Evolutionary conservation across 2,113 vertebrate genomes (phyloP), one percentile per base, ranked within the genome.

Genomic region (Choloepus hoffmanni): DNA sequence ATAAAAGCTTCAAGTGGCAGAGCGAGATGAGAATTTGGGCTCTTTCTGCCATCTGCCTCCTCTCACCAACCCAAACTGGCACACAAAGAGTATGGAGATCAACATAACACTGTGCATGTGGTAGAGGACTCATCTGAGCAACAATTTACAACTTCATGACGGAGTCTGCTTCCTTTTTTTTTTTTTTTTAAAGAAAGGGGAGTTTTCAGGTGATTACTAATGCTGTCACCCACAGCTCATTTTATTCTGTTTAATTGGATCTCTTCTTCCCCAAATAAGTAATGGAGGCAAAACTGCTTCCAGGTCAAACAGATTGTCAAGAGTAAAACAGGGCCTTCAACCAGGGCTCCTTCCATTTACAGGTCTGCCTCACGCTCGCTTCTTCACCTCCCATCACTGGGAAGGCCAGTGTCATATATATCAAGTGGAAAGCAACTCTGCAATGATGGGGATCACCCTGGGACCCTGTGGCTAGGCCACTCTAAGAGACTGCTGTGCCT

Each of bases 241-340:
- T 85, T 84, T 82, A 65, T 74, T 65, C 40, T 86, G 83, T 85
- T 87, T 53, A 89, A 85, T 0, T 79, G 28, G 73, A 33, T 88
- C 50, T 90, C 36, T 90, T 40, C 60, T 85, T 68, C 83, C 60
- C 79, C 50, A 89, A 62, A 50, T 30, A 83, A 91, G 60, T 94
- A 74, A 94, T 14, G 30, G 82, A 95, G 30, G 70, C 28, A 73
- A 81, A 94, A 62, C n/a, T 55, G 28, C 23, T 85, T 16, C 43
- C 30, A 55, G 8, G 55, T 48, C 21, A 55, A 3, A 62, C 33
- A 68, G 65, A 68, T 18, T n/a, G 62, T 78, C 60, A 58, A 5
- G 60, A n/a, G 40, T 58, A 60, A 81, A 50, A 58, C 0, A 7
- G 33, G 36, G 14, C 40, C 23, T 40, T 89, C 28, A 72, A 63